phyloP scores from a whole-genome alignment of 2,888 invertebrate species.

The Chalcosyrphus nemorum region DNA sequence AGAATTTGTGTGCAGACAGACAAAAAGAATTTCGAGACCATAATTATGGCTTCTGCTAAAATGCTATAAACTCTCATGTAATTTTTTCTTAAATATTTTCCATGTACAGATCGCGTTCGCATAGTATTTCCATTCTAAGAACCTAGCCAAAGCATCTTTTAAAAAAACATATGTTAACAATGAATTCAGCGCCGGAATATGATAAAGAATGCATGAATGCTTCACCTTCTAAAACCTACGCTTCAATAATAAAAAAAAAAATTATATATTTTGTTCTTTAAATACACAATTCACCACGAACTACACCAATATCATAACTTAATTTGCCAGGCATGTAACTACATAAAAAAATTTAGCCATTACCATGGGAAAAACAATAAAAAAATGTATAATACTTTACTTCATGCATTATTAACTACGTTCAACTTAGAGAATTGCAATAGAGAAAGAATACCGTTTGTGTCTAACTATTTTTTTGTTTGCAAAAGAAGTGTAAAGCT shows the following conservation, averaged over 20 bases:
- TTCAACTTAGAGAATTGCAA: conserved; percentile 4
- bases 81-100: too few relatives aligned
- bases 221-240: conserved; percentile 59
- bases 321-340: conserved; percentile 43
- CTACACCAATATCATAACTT: conserved; percentile 44
- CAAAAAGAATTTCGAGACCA: too few relatives aligned
- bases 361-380: conserved; percentile 49
- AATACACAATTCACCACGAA: conserved; percentile 57
- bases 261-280: background rate
- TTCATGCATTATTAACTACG: conserved; percentile 55
- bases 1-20: too few relatives aligned
- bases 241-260: conserved; percentile 76
- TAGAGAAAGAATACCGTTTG: background rate
- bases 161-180: background rate
- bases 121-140: too few relatives aligned
- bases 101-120: too few relatives aligned
- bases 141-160: too few relatives aligned
- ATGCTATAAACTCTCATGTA: too few relatives aligned
- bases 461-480: conserved; percentile 19
- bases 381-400: conserved; percentile 10
- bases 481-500: conserved; percentile 45
- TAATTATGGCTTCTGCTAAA: too few relatives aligned
- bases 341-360: conserved; percentile 50
- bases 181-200: background rate
- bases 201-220: background rate